phyloP scores from a whole-genome alignment of 2,888 invertebrate species.

The Agonopterix subpropinquella region DNA sequence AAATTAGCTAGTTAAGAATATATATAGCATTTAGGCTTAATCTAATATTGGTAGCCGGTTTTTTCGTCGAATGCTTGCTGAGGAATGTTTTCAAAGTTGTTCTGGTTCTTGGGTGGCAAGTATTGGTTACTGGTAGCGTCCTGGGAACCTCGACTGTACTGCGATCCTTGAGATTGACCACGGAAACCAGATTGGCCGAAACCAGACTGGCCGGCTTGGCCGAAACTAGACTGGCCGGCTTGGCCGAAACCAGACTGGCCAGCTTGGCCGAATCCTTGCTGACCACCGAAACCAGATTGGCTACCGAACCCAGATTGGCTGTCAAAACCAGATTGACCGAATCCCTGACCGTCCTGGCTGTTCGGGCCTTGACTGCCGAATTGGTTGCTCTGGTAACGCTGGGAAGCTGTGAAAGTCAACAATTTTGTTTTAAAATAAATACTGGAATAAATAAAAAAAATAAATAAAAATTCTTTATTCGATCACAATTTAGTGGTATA shows the following conservation, averaged over 20 bases:
- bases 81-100: slow-evolving; percentile 36
- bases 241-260: slow-evolving; percentile 2
- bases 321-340: slow-evolving; percentile 2
- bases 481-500: no score
- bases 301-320: neutral
- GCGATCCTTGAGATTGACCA: slow-evolving; percentile 9
- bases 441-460: no score
- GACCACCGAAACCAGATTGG: neutral
- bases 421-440: no score
- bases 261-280: neutral
- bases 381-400: neutral
- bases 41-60: slow-evolving; percentile 58
- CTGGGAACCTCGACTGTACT: slow-evolving; percentile 7
- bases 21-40: slow-evolving; percentile 1
- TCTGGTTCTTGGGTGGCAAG: slow-evolving; percentile 41
- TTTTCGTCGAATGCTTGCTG: slow-evolving; percentile 60
- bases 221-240: slow-evolving; percentile 4
- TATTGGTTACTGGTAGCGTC: slow-evolving; percentile 46
- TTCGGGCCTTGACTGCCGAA: slow-evolving; percentile 1
- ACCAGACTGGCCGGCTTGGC: slow-evolving; percentile 1
- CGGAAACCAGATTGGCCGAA: slow-evolving; percentile 6
- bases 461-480: no score
- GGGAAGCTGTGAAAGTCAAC: neutral
- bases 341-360: neutral
- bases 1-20: slow-evolving; percentile 8